Conservation (phyloP, 2,888 invertebrate genomes). For the Eupelmus urozonus region DNA sequence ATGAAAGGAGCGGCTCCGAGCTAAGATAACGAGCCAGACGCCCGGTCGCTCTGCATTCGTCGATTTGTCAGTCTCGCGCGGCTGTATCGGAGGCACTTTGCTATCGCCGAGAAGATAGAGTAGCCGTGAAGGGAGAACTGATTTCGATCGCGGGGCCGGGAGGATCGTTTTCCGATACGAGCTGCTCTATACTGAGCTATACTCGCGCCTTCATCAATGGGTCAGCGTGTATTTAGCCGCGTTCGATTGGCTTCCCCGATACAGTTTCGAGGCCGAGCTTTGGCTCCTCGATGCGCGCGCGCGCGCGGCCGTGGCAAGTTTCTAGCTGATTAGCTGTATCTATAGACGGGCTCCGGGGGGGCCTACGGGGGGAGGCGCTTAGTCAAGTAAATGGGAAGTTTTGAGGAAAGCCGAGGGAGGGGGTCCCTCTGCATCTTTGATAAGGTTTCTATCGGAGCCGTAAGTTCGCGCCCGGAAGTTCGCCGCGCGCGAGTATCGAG, state of each 20-base stretch:
- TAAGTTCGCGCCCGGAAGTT: conserved; percentile 49
- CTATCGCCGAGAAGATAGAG: neutral
- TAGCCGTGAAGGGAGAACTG: conserved; percentile 7
- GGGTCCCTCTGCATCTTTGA: conserved; percentile 48
- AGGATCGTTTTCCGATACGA: conserved; percentile 13
- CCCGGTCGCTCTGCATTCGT: neutral
- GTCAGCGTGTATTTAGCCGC: conserved; percentile 26
- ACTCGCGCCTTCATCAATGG: conserved; percentile 32
- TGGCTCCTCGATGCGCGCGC: neutral
- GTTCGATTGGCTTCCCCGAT: conserved; percentile 35
- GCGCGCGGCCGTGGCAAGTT: no score
- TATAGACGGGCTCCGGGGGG: no score
- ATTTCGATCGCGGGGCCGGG: neutral
- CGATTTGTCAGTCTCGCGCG: conserved; percentile 36
- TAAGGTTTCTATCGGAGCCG: conserved; percentile 51
- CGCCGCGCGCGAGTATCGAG: conserved; percentile 45
- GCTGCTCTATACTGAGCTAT: neutral
- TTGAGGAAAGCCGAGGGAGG: conserved; percentile 4
- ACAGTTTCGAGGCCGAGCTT: conserved; percentile 7
- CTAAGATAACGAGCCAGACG: conserved; percentile 70
- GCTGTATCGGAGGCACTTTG: no score
- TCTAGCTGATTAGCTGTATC: conserved; percentile 45
- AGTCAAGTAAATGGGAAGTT: conserved; percentile 50
- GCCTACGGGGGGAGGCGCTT: conserved; percentile 29
- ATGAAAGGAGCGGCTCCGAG: conserved; percentile 71